Percentiles rank a stretch among this genome's conserved stretches.
Evolutionary conservation across 2,797 vertebrate genomes (phyloP).

Genomic region (Sebastes elongatus): DNA sequence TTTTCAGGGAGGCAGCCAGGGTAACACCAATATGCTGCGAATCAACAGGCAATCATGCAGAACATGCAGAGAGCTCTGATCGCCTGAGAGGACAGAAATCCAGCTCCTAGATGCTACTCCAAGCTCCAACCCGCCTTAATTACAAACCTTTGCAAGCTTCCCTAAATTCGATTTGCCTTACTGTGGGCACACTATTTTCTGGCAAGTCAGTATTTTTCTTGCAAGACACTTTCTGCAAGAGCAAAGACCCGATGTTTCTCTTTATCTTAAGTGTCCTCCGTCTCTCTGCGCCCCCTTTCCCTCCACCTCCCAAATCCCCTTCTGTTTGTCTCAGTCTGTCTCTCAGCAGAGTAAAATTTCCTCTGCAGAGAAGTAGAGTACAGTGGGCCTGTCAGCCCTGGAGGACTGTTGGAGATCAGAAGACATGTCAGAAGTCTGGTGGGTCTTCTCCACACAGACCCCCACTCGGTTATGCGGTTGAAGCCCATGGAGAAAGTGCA

Average conservation of each 20-base stretch:
- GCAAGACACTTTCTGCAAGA: constrained; percentile 22
- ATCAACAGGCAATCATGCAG: constrained; percentile 76
- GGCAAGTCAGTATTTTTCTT: constrained; percentile 42
- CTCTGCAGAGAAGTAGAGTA: constrained; percentile 43
- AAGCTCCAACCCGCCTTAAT: constrained; percentile 46
- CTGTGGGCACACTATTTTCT: constrained; percentile 28
- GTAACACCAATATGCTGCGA: constrained; percentile 64
- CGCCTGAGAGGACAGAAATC: constrained; percentile 53
- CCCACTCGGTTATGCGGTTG: constrained; percentile 62
- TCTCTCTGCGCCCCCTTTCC: background rate
- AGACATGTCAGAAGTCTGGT: constrained; percentile 63
- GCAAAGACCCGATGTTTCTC: constrained; percentile 31
- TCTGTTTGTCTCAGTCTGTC: constrained; percentile 20
- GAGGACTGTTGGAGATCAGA: constrained; percentile 63
- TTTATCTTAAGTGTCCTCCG: constrained; percentile 6
- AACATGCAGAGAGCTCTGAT: constrained; percentile 61
- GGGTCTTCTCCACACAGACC: constrained; percentile 64
- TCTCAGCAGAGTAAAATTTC: constrained; percentile 20
- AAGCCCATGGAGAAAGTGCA: constrained; percentile 63
- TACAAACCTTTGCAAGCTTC: constrained; percentile 49
- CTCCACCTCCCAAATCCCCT: constrained; percentile 8
- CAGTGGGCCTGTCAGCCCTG: constrained; percentile 55
- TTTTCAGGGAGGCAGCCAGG: constrained; percentile 54
- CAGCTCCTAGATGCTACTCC: constrained; percentile 31
- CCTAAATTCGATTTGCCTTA: constrained; percentile 52